Evolutionary conservation across 1,140 invertebrate genomes (phyloP).

Genomic region (Frieseomelitta varia): DNA sequence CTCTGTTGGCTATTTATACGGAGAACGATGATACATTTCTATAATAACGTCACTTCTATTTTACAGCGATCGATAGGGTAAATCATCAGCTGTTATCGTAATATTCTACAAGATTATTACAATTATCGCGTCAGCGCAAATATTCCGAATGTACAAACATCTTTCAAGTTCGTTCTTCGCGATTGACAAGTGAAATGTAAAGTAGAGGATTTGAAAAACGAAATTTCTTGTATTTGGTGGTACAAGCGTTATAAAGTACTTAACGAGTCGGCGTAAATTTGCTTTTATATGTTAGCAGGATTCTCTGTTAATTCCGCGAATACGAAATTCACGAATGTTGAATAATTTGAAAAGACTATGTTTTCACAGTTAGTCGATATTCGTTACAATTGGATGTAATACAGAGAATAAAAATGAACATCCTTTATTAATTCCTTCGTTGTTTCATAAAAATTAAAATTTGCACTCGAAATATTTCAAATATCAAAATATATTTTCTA

Average conservation of each 20-base stretch:
- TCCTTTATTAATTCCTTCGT: not conserved
- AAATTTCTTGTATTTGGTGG: not conserved
- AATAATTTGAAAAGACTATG: too few species aligned
- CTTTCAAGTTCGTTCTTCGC: not conserved
- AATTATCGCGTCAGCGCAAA: too few species aligned
- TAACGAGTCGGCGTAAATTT: conserved; percentile 24
- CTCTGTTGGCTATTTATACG: not conserved
- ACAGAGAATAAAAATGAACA: too few species aligned
- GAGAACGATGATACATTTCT: not conserved
- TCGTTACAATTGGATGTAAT: too few species aligned
- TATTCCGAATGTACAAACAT: not conserved
- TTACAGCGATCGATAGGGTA: too few species aligned
- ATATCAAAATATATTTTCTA: too few species aligned
- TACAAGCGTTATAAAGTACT: not conserved
- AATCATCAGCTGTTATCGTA: too few species aligned
- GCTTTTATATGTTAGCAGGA: not conserved
- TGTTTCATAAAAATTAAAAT: too few species aligned
- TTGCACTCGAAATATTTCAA: not conserved
- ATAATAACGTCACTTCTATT: too few species aligned
- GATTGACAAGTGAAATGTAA: not conserved
- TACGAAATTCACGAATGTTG: too few species aligned
- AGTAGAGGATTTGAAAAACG: not conserved
- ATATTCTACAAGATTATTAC: too few species aligned
- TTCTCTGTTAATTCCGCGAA: conserved; percentile 16
- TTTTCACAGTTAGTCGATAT: too few species aligned